Evolutionary conservation across 1,140 invertebrate species (phyloP).

Genomic region (Bombus turneri): DNA sequence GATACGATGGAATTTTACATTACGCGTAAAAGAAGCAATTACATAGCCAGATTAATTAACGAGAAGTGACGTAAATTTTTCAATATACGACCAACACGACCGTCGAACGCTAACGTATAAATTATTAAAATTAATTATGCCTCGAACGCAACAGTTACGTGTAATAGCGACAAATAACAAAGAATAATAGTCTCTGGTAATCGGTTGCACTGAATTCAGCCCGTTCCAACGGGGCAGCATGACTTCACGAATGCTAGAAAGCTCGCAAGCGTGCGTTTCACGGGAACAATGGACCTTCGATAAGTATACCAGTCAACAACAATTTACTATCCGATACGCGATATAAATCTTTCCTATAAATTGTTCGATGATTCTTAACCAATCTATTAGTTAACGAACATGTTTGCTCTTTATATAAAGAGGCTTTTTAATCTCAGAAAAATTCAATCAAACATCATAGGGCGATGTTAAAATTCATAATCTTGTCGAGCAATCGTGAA

Average conservation of each 20-base stretch:
- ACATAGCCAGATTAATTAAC: neutral
- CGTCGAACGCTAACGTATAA: neutral
- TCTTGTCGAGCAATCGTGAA: neutral
- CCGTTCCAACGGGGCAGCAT: neutral
- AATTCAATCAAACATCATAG: neutral
- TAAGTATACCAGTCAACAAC: constrained; percentile 21
- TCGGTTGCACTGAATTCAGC: constrained; percentile 28
- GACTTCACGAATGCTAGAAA: neutral
- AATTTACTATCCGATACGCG: constrained; percentile 25
- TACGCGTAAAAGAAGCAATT: neutral
- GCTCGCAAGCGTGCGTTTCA: constrained; percentile 16
- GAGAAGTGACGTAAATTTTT: constrained; percentile 1
- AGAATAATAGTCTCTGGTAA: constrained; percentile 38
- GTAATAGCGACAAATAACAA: constrained; percentile 24
- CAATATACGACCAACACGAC: neutral
- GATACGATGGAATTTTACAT: neutral
- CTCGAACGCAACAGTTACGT: constrained; percentile 38
- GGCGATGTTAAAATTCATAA: neutral
- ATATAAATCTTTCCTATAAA: constrained; percentile 6
- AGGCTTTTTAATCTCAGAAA: neutral
- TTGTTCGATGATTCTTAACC: constrained; percentile 8
- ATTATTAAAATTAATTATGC: constrained; percentile 29
- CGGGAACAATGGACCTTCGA: constrained; percentile 5
- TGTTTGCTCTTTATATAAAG: neutral
- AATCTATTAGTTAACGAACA: too few species aligned